Percentiles rank a stretch among this genome's conserved stretches.
These are phyloP conservation scores for Scolopax rusticola DNA, from an alignment of 2,797 vertebrate species.

Conservation along the genomic window DNA sequence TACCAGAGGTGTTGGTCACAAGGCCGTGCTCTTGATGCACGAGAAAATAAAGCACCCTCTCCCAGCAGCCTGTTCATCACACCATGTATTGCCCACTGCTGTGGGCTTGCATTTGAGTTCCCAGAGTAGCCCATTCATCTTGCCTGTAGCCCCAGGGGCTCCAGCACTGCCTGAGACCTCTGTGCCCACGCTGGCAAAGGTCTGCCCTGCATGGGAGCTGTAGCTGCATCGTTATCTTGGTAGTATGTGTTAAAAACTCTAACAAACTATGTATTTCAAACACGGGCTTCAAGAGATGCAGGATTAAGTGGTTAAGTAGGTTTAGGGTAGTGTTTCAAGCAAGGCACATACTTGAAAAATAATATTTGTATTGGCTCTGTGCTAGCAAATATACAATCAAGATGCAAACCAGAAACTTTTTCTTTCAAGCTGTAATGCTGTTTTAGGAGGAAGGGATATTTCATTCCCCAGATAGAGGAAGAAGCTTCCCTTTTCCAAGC, in stretches of 20 bases:
- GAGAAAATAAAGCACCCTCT: neutral
- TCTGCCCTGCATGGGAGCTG: neutral
- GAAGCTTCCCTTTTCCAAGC: constrained; percentile 20
- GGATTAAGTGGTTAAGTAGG: constrained; percentile 60
- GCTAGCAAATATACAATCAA: constrained; percentile 66
- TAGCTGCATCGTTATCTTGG: constrained; percentile 1
- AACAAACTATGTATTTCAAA: constrained; percentile 1
- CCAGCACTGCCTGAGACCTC: neutral
- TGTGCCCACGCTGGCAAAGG: neutral
- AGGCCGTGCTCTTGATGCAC: neutral
- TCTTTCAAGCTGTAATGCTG: constrained; percentile 22
- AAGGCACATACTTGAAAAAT: constrained; percentile 61
- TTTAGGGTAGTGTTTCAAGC: constrained; percentile 61
- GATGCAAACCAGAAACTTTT: constrained; percentile 60
- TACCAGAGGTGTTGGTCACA: neutral
- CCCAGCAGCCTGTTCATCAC: neutral
- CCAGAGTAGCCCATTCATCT: neutral
- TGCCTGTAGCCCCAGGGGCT: neutral
- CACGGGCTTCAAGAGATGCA: constrained; percentile 15
- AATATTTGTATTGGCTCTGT: constrained; percentile 73
- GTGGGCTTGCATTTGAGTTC: neutral
- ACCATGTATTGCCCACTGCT: fast-evolving
- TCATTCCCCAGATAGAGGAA: neutral
- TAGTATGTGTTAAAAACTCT: neutral
- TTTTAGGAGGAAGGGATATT: constrained; percentile 38